These are phyloP conservation scores for Xylocampa areola DNA, from an alignment of 2,888 invertebrate species.

Conservation along the genomic window DNA sequence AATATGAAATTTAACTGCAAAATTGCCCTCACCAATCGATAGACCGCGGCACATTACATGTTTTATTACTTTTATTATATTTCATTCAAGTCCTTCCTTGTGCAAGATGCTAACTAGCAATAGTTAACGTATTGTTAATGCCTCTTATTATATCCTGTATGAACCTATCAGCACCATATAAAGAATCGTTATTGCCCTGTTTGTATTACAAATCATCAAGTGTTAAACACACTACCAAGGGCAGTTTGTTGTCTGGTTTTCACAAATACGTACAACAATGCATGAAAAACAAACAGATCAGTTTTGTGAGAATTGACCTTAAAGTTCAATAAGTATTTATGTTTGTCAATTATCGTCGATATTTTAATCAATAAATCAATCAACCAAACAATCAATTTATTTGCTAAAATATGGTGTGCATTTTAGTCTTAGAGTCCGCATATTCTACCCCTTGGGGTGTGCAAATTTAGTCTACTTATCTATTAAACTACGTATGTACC, in stretches of 20 bases:
- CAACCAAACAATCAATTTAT: too few species aligned
- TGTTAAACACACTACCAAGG: slow-evolving; percentile 83
- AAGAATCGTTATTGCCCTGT: slow-evolving; percentile 84
- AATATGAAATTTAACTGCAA: too few species aligned
- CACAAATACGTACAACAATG: slow-evolving; percentile 37
- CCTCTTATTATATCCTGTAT: slow-evolving; percentile 75
- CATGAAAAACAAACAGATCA: slow-evolving; percentile 30
- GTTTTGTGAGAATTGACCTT: slow-evolving; percentile 13
- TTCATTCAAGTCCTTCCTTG: slow-evolving; percentile 62
- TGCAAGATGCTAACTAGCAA: slow-evolving; percentile 70
- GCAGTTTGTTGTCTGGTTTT: slow-evolving; percentile 67
- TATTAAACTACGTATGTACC: too few species aligned
- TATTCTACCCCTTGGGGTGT: too few species aligned
- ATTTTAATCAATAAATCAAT: too few species aligned
- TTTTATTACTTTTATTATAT: slow-evolving; percentile 24
- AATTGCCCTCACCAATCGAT: slow-evolving; percentile 10
- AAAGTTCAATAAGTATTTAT: background rate
- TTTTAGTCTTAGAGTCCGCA: too few species aligned
- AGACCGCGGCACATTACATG: slow-evolving; percentile 12
- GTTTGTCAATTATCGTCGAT: background rate
- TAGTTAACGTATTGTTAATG: slow-evolving; percentile 70
- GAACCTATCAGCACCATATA: slow-evolving; percentile 79
- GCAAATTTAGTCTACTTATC: too few species aligned
- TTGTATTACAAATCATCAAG: slow-evolving; percentile 77
- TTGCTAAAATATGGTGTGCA: too few species aligned